Evolutionary conservation across 2,113 vertebrate species (phyloP), one percentile per base, ranked within the genome.

Genomic region (Pyxicephalus adspersus): DNA sequence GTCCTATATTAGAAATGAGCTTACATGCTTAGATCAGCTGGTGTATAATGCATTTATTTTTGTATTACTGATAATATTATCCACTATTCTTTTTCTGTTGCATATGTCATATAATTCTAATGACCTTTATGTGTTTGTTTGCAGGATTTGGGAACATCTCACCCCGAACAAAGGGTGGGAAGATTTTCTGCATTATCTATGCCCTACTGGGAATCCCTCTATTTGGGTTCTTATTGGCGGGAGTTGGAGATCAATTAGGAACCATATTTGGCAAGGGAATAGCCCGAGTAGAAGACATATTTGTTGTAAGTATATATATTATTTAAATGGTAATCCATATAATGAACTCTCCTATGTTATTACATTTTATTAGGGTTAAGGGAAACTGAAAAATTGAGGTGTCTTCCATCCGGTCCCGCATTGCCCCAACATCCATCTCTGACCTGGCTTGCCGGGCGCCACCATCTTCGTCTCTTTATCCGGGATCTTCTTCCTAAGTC

Each of bases 241-340:
- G 98, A 79, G 98, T 99, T 65, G 98, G 98, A 74, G 98, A 99
- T 86, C 98, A 99, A 85, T 87, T 99, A 76, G 98, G 98, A 65
- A 99, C 98, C 50, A 97, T 99, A 85, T 99, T 99, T 83, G 97
- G 96, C 80, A 99, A 99, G 89, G 96, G 95, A 86, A 98, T 98
- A 52, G 94, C 95, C 85, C 97, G 91, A 94, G 96, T 98, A 68
- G 98, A 99, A 90, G 96, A 97, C 77, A 98, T 96, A 22, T 98
- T 99, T 87, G 96, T 96, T 92, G 97, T 98, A 89, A 95, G 95
- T 92, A 90, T 38, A 55, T 23, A 22, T 7, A n/a, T 23, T n/a
- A 11, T 76, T 51, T 64, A 34, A 34, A 22, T 70, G 1, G n/a
- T 52, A 22, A 15, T 66, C 0, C 34, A 66, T 23, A 20, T 18